Evolutionary conservation across 1,140 invertebrate species (phyloP).

Genomic region (Zeugodacus cucurbitae): DNA sequence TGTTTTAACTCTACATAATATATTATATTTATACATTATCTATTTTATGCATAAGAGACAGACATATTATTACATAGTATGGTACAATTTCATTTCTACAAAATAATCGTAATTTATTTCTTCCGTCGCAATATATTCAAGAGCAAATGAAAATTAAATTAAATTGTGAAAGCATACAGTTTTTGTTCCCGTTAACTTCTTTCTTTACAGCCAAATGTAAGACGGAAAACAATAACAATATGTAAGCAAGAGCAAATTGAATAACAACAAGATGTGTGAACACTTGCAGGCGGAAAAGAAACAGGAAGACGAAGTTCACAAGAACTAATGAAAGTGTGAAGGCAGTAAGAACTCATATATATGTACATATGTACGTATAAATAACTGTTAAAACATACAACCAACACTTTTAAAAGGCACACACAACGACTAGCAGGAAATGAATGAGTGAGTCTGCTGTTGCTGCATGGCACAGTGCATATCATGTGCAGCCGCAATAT

Average conservation of each 20-base stretch:
- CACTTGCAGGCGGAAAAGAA: constrained; percentile 1
- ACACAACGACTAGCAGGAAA: not conserved
- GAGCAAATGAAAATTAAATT: not conserved
- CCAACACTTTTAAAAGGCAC: not conserved
- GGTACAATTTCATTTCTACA: not conserved
- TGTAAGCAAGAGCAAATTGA: not conserved
- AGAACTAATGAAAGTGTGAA: not conserved
- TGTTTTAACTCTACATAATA: too few species aligned
- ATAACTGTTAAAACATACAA: not conserved
- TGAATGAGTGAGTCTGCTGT: constrained; percentile 7
- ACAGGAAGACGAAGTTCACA: not conserved
- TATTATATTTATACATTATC: too few species aligned
- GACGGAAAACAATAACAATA: not conserved
- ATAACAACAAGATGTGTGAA: not conserved
- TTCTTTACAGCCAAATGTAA: not conserved
- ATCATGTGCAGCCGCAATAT: constrained; percentile 37
- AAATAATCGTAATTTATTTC: not conserved
- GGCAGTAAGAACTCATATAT: not conserved
- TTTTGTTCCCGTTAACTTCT: not conserved
- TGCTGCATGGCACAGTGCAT: constrained; percentile 22
- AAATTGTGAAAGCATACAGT: not conserved
- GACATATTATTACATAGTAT: too few species aligned
- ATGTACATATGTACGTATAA: not conserved
- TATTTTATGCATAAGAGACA: too few species aligned
- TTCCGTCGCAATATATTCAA: not conserved